A percentile compares a stretch with the other conserved stretches of the same genome.
Evolutionary conservation across 2,113 vertebrate species (phyloP).

Genomic region (Bos taurus): DNA sequence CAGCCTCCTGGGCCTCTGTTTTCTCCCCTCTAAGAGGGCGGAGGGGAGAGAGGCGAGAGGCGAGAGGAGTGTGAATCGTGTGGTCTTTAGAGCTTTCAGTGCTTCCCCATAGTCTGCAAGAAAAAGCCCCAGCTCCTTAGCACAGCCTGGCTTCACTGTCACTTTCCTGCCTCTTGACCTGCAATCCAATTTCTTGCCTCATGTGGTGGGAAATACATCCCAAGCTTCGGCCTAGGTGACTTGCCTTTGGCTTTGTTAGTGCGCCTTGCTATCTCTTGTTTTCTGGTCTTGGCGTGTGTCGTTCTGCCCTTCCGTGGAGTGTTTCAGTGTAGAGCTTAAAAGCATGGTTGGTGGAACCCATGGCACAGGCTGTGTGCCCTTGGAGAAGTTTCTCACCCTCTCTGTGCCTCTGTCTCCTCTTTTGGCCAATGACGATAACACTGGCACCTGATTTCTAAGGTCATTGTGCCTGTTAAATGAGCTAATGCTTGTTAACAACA

Average conservation of each 20-base stretch:
- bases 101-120: not conserved
- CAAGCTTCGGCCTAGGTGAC: not conserved
- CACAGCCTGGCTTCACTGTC: rapidly evolving
- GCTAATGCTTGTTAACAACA: not conserved
- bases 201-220: rapidly evolving
- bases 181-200: rapidly evolving
- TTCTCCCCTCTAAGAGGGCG: not conserved
- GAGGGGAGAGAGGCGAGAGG: not conserved
- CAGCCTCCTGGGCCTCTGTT: not conserved
- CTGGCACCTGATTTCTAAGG: not conserved
- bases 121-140: not conserved
- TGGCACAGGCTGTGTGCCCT: not conserved
- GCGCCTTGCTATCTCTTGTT: not conserved
- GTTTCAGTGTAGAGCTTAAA: not conserved
- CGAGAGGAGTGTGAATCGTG: not conserved
- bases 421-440: not conserved
- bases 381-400: not conserved
- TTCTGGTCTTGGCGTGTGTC: not conserved
- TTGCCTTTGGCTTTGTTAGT: not conserved
- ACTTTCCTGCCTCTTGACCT: not conserved
- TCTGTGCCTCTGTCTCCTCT: not conserved
- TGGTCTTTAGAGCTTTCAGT: not conserved
- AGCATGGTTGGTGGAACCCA: rapidly evolving
- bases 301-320: not conserved
- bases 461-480: not conserved